phyloP scores from a whole-genome alignment of 2,113 vertebrate species.

The Antennarius striatus region DNA sequence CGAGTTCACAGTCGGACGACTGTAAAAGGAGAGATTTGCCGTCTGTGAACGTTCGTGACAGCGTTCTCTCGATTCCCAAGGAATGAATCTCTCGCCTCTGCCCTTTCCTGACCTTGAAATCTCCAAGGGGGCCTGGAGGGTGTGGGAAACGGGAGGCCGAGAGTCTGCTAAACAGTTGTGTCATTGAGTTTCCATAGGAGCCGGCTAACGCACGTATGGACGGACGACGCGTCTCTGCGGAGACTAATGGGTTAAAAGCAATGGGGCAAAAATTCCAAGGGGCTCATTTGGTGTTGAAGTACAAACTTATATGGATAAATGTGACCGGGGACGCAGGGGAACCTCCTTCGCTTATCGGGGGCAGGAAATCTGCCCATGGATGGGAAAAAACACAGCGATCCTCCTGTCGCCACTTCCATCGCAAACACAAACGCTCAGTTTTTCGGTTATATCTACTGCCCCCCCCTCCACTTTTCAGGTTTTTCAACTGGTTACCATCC shows the following conservation, averaged over 20 bases:
- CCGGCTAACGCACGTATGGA: conserved; percentile 27
- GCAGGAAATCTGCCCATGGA: conserved; percentile 56
- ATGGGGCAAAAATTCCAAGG: conserved; percentile 42
- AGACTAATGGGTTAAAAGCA: conserved; percentile 33
- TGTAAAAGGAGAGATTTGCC: conserved; percentile 41
- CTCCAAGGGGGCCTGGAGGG: conserved; percentile 69
- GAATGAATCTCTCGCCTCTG: conserved; percentile 59
- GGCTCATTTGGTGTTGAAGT: conserved; percentile 24
- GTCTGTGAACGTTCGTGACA: conserved; percentile 38
- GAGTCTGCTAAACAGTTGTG: conserved; percentile 74
- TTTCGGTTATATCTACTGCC: conserved; percentile 47
- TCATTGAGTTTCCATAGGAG: conserved; percentile 72
- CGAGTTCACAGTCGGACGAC: conserved; percentile 17
- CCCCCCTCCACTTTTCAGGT: conserved; percentile 19
- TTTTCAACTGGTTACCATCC: conserved; percentile 18
- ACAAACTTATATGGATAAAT: conserved; percentile 65
- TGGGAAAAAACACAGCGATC: conserved; percentile 63
- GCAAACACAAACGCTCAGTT: conserved; percentile 61
- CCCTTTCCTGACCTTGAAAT: conserved; percentile 76
- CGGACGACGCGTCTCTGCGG: conserved; percentile 38
- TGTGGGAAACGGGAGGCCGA: conserved; percentile 74
- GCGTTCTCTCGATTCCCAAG: conserved; percentile 66
- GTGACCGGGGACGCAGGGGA: neutral
- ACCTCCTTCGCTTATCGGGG: conserved; percentile 26
- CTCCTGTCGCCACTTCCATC: conserved; percentile 53